Evolutionary conservation across 2,888 invertebrate species (phyloP), one percentile per base, ranked within the genome.

Genomic region (Agrochola macilenta): DNA sequence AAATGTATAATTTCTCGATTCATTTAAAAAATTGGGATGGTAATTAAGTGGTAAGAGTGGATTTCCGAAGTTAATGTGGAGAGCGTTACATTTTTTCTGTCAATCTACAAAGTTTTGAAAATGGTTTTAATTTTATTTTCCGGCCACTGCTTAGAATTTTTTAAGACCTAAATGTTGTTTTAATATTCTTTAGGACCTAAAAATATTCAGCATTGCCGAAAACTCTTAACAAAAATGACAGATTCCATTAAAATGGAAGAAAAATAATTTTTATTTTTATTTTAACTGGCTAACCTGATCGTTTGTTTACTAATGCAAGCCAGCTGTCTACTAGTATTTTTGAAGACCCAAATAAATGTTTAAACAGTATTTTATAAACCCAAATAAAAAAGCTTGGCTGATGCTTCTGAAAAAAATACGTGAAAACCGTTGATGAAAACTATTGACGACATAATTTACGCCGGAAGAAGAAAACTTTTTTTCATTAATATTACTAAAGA

Each of bases 401-500:
- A 23, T 20, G 39, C 7, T 26, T 26, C 12, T 49, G 49, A 66
- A 49, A n/a, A 57, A 69, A 54, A 30, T 46, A 1, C 2, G 5
- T 46, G 14, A 14, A 14, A 46, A 14, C 43, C 43, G 43, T 43
- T 43, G 43, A 23, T 35, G 17, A 17, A 14, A 52, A 9, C 14
- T 8, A 52, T 30, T 46, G 20, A 46, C 5, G 65, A 46, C 46
- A 54, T 46, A 23, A 52, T 52, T 20, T 46, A 26, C 26, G 46
- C 30, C 20, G 8, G 20, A 49, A 17, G 54, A 69, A 54, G n/a
- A 69, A n/a, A 69, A 52, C 3, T 70, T 70, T 43, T 69, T 69
- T 39, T 69, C 9, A 39, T 49, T 35, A 0, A 54, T 52, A 35
- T 46, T 58, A 26, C 9, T n/a, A 52, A 74, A 74, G 60, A 26